phyloP scores from a whole-genome alignment of 2,113 vertebrate genomes.

The Eidolon helvum region DNA sequence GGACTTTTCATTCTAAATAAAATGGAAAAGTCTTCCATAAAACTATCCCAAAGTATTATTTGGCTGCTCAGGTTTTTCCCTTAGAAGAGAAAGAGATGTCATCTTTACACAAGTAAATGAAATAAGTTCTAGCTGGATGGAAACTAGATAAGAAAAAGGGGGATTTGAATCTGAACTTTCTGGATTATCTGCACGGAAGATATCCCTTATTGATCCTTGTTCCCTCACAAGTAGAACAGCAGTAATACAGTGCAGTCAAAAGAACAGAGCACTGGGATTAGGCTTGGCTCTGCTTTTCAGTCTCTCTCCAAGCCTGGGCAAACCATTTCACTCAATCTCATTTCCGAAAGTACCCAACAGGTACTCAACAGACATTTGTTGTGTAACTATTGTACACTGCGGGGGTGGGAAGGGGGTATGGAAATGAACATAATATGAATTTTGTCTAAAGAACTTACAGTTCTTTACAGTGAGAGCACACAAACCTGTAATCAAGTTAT shows the following conservation, averaged over 20 bases:
- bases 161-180: background rate
- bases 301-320: background rate
- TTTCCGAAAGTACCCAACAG: background rate
- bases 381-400: background rate
- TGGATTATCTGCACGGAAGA: background rate
- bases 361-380: background rate
- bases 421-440: background rate
- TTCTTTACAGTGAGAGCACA: background rate
- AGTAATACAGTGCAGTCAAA: background rate
- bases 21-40: background rate
- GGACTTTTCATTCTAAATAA: constrained; percentile 1
- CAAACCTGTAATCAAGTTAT: background rate
- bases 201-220: background rate
- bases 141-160: background rate
- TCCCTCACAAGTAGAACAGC: background rate
- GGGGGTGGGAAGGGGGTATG: background rate
- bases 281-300: background rate
- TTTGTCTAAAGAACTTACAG: background rate
- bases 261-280: background rate
- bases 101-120: background rate
- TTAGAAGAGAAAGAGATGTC: background rate
- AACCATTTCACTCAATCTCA: background rate
- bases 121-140: background rate
- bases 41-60: background rate
- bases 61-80: background rate